A percentile compares a stretch with the other conserved stretches of the same genome.
Conservation (phyloP, 1,140 invertebrate species). For the Daktulosphaira vitifoliae region DNA sequence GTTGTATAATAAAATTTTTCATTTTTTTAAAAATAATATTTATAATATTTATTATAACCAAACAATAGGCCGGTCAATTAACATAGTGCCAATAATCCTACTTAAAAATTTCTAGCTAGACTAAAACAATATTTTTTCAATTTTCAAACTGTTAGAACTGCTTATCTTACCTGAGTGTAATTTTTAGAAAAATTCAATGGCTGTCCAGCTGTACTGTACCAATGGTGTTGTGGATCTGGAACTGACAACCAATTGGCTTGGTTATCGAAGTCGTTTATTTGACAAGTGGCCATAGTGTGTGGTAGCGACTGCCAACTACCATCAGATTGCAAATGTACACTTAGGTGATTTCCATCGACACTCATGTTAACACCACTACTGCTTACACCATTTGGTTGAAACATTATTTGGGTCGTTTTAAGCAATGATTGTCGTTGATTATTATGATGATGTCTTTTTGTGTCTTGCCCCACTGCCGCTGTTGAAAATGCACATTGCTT, state of each 20-base stretch:
- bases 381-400: slow-evolving; percentile 43
- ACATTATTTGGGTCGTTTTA: slow-evolving; percentile 50
- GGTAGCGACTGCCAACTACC: slow-evolving; percentile 39
- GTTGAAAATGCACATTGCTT: slow-evolving; percentile 57
- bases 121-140: too few species aligned
- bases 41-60: too few species aligned
- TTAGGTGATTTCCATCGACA: background rate
- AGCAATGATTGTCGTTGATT: slow-evolving; percentile 63
- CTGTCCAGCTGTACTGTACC: slow-evolving; percentile 38
- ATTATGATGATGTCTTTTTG: slow-evolving; percentile 50
- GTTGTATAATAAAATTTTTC: too few species aligned
- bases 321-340: slow-evolving; percentile 31
- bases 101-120: too few species aligned
- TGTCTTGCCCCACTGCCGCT: slow-evolving; percentile 35
- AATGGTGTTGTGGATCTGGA: slow-evolving; percentile 31
- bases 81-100: too few species aligned
- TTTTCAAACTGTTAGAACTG: too few species aligned
- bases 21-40: too few species aligned
- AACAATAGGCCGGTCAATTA: too few species aligned
- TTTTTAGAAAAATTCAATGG: slow-evolving; percentile 35
- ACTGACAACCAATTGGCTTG: slow-evolving; percentile 26
- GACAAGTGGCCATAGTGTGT: slow-evolving; percentile 39
- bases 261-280: slow-evolving; percentile 37
- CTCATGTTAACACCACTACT: background rate
- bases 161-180: slow-evolving; percentile 14